These are phyloP conservation scores for Leucophenga varia DNA, from an alignment of 1,140 invertebrate species.

Conservation along the genomic window DNA sequence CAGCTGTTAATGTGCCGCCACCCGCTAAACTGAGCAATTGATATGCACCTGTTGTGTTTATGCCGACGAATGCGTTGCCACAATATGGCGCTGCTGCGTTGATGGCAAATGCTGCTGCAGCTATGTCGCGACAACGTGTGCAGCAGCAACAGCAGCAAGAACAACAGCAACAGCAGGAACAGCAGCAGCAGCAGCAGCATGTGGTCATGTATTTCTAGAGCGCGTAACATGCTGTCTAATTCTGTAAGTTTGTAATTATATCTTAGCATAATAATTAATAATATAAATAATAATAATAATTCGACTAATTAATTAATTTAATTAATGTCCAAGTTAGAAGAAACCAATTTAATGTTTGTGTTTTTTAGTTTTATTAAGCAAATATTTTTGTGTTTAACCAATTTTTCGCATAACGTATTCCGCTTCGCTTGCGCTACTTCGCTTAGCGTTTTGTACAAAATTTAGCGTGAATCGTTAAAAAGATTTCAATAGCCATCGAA, in stretches of 20 bases:
- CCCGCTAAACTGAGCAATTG: conserved; percentile 24
- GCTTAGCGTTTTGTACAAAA: background rate
- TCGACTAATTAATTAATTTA: background rate
- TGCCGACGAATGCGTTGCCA: too few species aligned
- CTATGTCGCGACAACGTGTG: conserved; percentile 5
- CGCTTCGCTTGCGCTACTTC: background rate
- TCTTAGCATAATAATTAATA: background rate
- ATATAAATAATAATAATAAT: background rate
- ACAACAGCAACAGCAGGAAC: background rate
- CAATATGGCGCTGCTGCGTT: conserved; percentile 6
- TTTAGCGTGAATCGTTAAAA: background rate
- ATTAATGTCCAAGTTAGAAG: too few species aligned
- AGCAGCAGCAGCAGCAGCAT: conserved; percentile 3
- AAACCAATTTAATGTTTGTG: too few species aligned
- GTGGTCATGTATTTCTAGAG: conserved; percentile 22
- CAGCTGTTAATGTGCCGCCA: too few species aligned
- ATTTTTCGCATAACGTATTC: background rate
- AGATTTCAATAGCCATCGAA: background rate
- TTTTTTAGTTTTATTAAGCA: too few species aligned
- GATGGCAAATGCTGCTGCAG: background rate
- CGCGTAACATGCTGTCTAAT: background rate
- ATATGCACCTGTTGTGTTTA: conserved; percentile 7
- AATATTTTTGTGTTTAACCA: background rate
- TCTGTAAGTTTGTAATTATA: background rate
- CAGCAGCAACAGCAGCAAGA: conserved; percentile 40